phyloP scores from a whole-genome alignment of 2,888 invertebrate genomes.

The Tachystola acroxantha region DNA sequence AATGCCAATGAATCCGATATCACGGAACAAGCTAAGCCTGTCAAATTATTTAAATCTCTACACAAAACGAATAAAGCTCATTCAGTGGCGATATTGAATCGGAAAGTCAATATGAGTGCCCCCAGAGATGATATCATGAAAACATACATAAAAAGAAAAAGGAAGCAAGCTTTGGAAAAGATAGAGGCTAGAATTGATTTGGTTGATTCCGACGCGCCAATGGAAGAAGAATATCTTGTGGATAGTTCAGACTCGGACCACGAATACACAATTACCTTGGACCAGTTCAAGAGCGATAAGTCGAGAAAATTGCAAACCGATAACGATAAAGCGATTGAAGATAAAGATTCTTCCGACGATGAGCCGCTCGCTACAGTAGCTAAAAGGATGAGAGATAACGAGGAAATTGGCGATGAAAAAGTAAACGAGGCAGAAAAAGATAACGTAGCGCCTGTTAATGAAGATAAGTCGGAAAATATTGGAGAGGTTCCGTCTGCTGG shows the following conservation, averaged over 20 bases:
- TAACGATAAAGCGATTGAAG: constrained; percentile 6
- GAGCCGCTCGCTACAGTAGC: constrained; percentile 52
- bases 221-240: constrained; percentile 27
- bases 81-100: background rate
- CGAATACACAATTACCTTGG: background rate
- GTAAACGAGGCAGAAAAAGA: background rate
- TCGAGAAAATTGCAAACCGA: background rate
- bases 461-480: no score
- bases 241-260: constrained; percentile 16
- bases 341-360: constrained; percentile 49
- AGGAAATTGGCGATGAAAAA: background rate
- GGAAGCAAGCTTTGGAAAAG: constrained; percentile 12
- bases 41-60: constrained; percentile 31
- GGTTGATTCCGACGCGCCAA: constrained; percentile 29
- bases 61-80: constrained; percentile 4
- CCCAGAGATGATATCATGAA: background rate
- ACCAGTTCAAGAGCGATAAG: background rate
- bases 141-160: constrained; percentile 2
- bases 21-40: constrained; percentile 23
- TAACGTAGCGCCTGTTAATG: background rate
- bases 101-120: background rate
- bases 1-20: no score
- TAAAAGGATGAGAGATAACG: constrained; percentile 27
- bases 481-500: no score
- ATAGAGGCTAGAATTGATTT: constrained; percentile 26